A percentile compares a stretch with the other conserved stretches of the same genome.
phyloP scores from a whole-genome alignment of 53 echinoderm and acorn worm species.

The Paelopatides confundens region DNA sequence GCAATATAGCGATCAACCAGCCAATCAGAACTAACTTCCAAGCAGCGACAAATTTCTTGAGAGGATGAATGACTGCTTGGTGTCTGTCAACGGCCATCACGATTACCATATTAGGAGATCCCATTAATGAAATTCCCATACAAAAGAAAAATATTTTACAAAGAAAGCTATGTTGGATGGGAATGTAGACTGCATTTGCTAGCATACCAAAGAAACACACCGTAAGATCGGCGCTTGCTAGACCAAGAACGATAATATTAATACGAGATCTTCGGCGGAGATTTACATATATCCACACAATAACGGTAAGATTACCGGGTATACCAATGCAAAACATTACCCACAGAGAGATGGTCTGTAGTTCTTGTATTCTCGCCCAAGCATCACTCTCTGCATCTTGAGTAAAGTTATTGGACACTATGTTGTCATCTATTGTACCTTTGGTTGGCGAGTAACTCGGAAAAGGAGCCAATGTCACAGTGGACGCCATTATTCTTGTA shows the following conservation, averaged over 20 bases:
- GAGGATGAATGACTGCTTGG: constrained; percentile 87
- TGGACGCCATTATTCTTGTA: not conserved
- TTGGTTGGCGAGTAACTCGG: not conserved
- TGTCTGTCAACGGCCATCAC: constrained; percentile 92
- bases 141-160: constrained; percentile 40
- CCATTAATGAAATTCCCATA: constrained; percentile 78
- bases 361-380: not conserved
- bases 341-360: constrained; percentile 71
- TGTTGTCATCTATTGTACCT: not conserved
- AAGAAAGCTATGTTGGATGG: constrained; percentile 2
- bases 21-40: constrained; percentile 63
- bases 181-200: constrained; percentile 54
- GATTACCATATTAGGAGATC: constrained; percentile 84
- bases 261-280: constrained; percentile 81
- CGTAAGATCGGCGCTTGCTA: constrained; percentile 91
- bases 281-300: constrained; percentile 82
- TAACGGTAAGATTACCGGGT: constrained; percentile 83
- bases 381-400: not conserved
- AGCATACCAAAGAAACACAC: constrained; percentile 94
- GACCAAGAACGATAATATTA: constrained; percentile 85
- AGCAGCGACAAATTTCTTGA: constrained; percentile 78
- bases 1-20: constrained; percentile 70
- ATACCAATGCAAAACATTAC: constrained; percentile 83
- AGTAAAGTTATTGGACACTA: not conserved
- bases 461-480: not conserved